Evolutionary conservation across 2,888 invertebrate genomes (phyloP).

Genomic region (Idaea aversata): DNA sequence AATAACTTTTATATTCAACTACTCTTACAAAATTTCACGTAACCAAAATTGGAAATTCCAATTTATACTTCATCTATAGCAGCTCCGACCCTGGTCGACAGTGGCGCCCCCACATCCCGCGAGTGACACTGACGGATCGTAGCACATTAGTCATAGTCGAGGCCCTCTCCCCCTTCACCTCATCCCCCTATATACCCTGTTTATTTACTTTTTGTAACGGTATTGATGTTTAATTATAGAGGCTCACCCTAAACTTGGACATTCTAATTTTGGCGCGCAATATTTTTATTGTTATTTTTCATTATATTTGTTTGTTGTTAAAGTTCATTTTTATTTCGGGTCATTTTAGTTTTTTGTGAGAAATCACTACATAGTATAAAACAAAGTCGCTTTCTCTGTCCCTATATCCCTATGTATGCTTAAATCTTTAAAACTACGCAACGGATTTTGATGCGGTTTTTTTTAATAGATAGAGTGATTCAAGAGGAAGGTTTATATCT

Average conservation of each 20-base stretch:
- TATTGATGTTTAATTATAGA: constrained; percentile 81
- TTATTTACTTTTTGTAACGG: constrained; percentile 80
- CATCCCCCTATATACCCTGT: constrained; percentile 73
- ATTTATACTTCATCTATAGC: constrained; percentile 25
- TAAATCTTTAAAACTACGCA: too few relatives aligned
- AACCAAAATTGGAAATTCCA: constrained; percentile 71
- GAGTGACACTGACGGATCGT: constrained; percentile 85
- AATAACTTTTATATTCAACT: background rate
- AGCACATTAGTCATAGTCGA: constrained; percentile 85
- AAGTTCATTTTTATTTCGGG: constrained; percentile 30
- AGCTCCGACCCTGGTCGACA: constrained; percentile 69
- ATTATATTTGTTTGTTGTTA: constrained; percentile 38
- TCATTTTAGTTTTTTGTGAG: constrained; percentile 21
- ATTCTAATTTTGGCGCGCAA: constrained; percentile 65
- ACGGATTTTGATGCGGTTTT: too few relatives aligned
- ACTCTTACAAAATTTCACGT: constrained; percentile 34
- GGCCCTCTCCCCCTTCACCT: constrained; percentile 68
- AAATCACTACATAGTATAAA: too few relatives aligned
- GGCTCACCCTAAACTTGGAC: constrained; percentile 61
- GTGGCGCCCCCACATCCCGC: constrained; percentile 68
- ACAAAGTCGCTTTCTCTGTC: too few relatives aligned
- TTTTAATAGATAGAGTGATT: too few relatives aligned
- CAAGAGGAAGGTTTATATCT: too few relatives aligned
- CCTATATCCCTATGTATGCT: too few relatives aligned
- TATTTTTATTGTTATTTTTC: constrained; percentile 68